Evolutionary conservation across 2,797 vertebrate genomes (phyloP), one percentile per base, ranked within the genome.

Genomic region (Scolopax bukidnonensis): DNA sequence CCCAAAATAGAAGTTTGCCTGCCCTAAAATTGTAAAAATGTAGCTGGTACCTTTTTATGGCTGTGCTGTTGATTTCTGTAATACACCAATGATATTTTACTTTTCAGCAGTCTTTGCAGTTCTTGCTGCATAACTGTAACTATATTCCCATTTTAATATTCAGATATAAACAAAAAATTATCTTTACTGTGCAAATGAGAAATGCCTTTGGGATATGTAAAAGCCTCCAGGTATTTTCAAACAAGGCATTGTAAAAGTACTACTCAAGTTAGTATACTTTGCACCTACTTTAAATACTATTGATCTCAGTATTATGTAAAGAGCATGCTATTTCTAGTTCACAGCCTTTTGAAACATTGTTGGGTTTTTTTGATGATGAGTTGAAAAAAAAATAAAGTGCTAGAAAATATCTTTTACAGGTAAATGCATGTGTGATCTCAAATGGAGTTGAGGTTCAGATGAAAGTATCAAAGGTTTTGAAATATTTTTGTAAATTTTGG

Each of bases 101-200:
- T 97, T 97, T 95, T 97, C 94, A 97, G 90, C 94, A 96, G 90
- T 96, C 96, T 81, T 89, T 98, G 90, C 88, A 97, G 43, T 97
- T 97, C 89, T 97, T 97, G 92, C 92, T 96, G 89, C 68, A 76
- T 96, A 86, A 97, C 93, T 97, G 90, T 96, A 97, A 94, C 96
- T 92, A 33, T 95, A 93, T 95, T 96, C 92, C 87, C 77, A 81
- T 97, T 97, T 98, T 98, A 98, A 97, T 98, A 98, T 97, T 97
- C 97, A 97, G 97, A 97, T 97, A 97, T 94, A 98, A 98, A 98
- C 96, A 98, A 97, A 97, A 96, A 96, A 97, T 92, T 96, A 97
- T 97, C 98, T 98, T 98, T 98, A 96, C 97, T 98, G 96, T 98
- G 98, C 97, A 98, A 98, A 98, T 98, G 95, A 98, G 97, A 97